Percentiles rank a stretch among this genome's conserved stretches.
phyloP scores from a whole-genome alignment of 2,113 vertebrate genomes.

The Etia nguti region DNA sequence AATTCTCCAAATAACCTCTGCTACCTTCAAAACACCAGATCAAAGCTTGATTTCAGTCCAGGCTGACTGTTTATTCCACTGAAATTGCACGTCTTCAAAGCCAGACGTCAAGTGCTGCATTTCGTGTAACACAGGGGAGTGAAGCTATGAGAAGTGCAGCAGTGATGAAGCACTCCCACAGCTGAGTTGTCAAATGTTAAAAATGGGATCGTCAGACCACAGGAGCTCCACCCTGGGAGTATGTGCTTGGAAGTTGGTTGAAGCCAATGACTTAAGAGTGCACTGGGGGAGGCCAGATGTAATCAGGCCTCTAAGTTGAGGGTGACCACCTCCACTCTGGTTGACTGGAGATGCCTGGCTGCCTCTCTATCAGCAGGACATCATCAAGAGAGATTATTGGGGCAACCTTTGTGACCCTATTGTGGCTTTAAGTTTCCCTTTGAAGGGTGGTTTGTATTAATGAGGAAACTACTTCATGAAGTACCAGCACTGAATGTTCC shows the following conservation, averaged over 20 bases:
- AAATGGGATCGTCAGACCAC: slow-evolving; percentile 55
- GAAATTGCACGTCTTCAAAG: neutral
- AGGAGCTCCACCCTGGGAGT: slow-evolving; percentile 57
- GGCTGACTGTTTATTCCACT: neutral
- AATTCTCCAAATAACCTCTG: neutral
- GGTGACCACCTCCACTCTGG: slow-evolving; percentile 45
- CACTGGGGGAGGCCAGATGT: slow-evolving; percentile 60
- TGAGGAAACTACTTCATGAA: slow-evolving; percentile 60
- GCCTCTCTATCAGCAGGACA: slow-evolving; percentile 68
- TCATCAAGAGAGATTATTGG: slow-evolving; percentile 73
- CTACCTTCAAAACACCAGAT: slow-evolving; percentile 17
- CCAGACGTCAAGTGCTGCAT: slow-evolving; percentile 17
- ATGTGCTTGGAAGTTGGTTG: slow-evolving; percentile 40
- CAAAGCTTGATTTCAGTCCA: neutral
- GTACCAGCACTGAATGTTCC: neutral
- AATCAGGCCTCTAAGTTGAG: slow-evolving; percentile 59
- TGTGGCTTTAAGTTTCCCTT: slow-evolving; percentile 68
- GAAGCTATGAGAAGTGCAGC: slow-evolving; percentile 14
- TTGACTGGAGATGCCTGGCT: slow-evolving; percentile 52
- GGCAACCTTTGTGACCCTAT: slow-evolving; percentile 63
- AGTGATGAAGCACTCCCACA: slow-evolving; percentile 46
- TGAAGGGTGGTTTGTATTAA: slow-evolving; percentile 67
- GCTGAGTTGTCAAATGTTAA: slow-evolving; percentile 63
- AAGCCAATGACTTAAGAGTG: slow-evolving; percentile 36
- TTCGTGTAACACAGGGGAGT: slow-evolving; percentile 14